Evolutionary conservation across 92 coral and sea anemone genomes (phyloP), one percentile per base, ranked within the genome.

Genomic region (Montipora capitata): DNA sequence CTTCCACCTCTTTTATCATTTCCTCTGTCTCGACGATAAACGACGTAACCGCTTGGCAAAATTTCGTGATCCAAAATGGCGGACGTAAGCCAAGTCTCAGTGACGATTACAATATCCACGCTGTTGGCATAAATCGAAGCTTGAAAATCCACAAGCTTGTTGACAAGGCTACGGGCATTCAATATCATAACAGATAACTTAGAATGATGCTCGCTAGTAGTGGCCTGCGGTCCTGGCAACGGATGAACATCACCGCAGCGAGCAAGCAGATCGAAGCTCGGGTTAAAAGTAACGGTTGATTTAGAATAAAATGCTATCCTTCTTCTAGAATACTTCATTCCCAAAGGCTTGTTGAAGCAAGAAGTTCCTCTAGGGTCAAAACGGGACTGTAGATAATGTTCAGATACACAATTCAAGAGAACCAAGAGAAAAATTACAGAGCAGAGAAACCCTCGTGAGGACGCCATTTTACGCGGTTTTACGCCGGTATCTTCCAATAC

Each of bases 1-100:
- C 86, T 89, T 70, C 91, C 85, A 49, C 93, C 93, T 64, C 80
- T 78, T 84, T 68, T 77, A 52, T 70, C 84, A 43, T 68, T 80
- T 51, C 40, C 73, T 59, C 85, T 84, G 73, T 84, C 81, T 51
- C 54, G 73, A 27, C 92, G 84, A 73, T 74, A 82, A 56, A 89
- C 56, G 77, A 41, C 35, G 35, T 27, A 89, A 42, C 93, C 70
- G 39, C 78, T 72, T 6, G 84, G 79, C 27, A 83, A 78, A 8
- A 89, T 44, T 89, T 76, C 74, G 54, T 88, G 85, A 71, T 88
- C 81, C 13, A 56, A 56, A 10, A 56, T 56, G 62, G 62, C 62
- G 13, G 62, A 10, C 10, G 13, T 56, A 27, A 27, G 62, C 81
- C 62, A 87, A 39, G 91, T 80, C 35, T 87, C 91, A 40, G 69